phyloP scores from a whole-genome alignment of 2,113 vertebrate genomes.

The Pheucticus melanocephalus region DNA sequence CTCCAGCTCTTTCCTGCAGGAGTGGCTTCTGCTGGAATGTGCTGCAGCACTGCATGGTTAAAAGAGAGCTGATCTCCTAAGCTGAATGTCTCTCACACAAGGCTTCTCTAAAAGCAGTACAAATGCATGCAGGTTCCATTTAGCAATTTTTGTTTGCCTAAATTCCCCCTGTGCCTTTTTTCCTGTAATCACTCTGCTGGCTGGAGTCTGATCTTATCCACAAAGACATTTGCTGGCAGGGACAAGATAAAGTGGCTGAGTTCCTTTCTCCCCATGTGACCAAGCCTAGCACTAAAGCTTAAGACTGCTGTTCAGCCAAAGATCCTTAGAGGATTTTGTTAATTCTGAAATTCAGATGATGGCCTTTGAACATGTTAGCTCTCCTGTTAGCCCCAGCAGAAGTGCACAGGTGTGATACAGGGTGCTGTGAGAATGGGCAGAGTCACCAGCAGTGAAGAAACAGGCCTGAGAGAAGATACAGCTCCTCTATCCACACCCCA shows the following conservation, averaged over 20 bases:
- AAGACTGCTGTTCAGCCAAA: background rate
- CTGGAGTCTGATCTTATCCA: conserved; percentile 10
- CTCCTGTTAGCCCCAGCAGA: background rate
- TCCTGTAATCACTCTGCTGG: background rate
- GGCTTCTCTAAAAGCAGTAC: background rate
- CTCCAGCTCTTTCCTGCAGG: background rate
- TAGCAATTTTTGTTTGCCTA: conserved; percentile 19
- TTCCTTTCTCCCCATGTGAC: background rate
- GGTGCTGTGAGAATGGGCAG: background rate
- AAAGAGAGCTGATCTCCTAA: background rate
- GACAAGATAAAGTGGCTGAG: background rate
- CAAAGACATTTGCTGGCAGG: conserved; percentile 26
- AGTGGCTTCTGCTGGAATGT: background rate
- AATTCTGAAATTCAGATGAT: background rate
- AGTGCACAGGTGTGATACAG: background rate
- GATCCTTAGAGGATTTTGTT: background rate
- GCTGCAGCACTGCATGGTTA: background rate
- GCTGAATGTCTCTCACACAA: background rate
- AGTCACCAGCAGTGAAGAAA: background rate
- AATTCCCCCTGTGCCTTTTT: background rate
- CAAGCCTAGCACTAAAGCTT: background rate
- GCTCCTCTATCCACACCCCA: background rate
- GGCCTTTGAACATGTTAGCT: background rate
- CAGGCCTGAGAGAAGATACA: background rate
- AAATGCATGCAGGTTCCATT: background rate